Base-by-base conservation (phyloP, 2,888 invertebrate genomes). In the Drosophila robusta region DNA sequence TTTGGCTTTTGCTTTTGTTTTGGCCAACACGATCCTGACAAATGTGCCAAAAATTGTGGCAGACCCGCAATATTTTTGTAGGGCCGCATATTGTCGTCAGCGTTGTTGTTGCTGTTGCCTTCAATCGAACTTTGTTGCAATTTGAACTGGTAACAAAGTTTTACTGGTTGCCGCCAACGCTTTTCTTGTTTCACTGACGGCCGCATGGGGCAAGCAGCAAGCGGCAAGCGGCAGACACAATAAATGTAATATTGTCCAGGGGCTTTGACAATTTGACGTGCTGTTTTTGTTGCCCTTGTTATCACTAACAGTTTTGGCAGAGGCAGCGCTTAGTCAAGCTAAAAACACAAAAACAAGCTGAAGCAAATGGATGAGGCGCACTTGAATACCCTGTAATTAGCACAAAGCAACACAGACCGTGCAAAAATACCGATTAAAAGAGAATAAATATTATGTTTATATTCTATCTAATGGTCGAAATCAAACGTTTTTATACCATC, bases 181-280 rank as follows among this genome's bases (percentile, higher is more conserved):
- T 54, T 56, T 75, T 58, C 42, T 60, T 74, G 55, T 76, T 65
- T 47, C 45, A 45, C 50, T 50, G 51, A 36, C 60, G 6, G 16
- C 36, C 63, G 38, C 38, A 3, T 32, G 18, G 32, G 41, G 36
- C 42, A 29, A 26, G 34, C 32, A 42, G 29, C 36, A 41, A 63
- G 12, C 22, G 50, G 29, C 36, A 41, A 63, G 12, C 22, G 50
- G 16, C 47, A 47, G 47, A 36, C 42, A 39, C 63, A 75, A 66
- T 58, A 69, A 72, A 65, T 75, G 60, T 73, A 60, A 77, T 80
- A 78, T 68, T 83, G 63, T 81, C 58, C 52, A 38, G 64, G 42
- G 46, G 46, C 49, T 56, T 70, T 47, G 9, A 16, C 46, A 47
- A 61, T 64, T 58, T 61, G 64, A 49, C 63, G 68, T 46, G 47